Conservation (phyloP, 2,113 vertebrate species). For the Neolamprologus fasciatus region DNA sequence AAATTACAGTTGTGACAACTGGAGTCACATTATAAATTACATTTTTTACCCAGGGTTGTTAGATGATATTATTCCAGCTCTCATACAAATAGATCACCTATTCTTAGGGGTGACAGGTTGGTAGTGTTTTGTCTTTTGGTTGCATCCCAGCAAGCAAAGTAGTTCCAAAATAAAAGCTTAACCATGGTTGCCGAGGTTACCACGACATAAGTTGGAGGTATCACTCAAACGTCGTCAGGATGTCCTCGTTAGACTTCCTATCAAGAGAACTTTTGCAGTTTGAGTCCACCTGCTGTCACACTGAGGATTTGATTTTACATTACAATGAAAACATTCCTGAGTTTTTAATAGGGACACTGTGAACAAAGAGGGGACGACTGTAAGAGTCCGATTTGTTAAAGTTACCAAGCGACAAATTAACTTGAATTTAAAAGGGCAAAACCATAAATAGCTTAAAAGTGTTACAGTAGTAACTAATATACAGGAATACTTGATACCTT, state of each 20-base stretch:
- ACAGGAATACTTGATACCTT: not conserved
- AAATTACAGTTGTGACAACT: not conserved
- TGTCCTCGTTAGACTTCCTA: not conserved
- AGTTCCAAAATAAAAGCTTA: not conserved
- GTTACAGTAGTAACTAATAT: not conserved
- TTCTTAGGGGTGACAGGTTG: not conserved
- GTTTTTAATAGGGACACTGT: not conserved
- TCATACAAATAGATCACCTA: not conserved
- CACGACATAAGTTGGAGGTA: not conserved
- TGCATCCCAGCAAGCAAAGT: not conserved
- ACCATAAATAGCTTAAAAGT: not conserved
- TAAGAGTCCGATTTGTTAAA: not conserved
- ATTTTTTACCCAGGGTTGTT: not conserved
- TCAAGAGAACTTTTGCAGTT: not conserved
- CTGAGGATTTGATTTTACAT: not conserved
- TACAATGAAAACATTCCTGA: not conserved
- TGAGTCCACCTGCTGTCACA: not conserved
- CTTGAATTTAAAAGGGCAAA: not conserved
- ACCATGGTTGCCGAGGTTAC: not conserved
- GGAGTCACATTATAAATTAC: not conserved
- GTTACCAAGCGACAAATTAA: not conserved
- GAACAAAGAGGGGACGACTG: not conserved
- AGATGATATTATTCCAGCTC: not conserved
- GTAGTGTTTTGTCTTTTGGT: not conserved
- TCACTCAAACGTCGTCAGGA: not conserved